Percentiles rank a stretch among this genome's conserved stretches.
These are phyloP conservation scores for Taenaris catops DNA, from an alignment of 2,888 invertebrate species.

Conservation along the genomic window DNA sequence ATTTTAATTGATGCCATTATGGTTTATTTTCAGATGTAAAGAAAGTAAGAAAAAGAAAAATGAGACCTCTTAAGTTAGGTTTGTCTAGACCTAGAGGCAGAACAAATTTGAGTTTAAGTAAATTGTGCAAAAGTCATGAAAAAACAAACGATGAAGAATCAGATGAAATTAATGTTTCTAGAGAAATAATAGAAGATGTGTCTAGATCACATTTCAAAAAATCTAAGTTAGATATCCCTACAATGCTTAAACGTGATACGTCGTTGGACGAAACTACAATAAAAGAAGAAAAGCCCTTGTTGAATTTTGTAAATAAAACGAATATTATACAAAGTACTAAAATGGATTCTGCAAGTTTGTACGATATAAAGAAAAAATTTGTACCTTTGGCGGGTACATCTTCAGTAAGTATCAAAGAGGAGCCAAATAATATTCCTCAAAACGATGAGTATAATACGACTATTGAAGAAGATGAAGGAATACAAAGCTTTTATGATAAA, in stretches of 20 bases:
- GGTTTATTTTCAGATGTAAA: conserved; percentile 62
- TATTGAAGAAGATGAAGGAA: conserved; percentile 47
- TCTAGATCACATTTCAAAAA: conserved; percentile 38
- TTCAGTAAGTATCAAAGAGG: conserved; percentile 24
- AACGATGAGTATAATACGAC: conserved; percentile 45
- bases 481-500: conserved; percentile 60
- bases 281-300: background rate
- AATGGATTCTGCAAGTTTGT: conserved; percentile 37
- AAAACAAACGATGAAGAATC: conserved; percentile 22
- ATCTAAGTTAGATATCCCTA: too few species aligned
- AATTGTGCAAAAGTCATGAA: conserved; percentile 17
- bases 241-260: too few species aligned
- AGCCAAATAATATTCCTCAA: conserved; percentile 26
- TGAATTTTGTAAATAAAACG: conserved; percentile 40
- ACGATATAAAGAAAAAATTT: conserved; percentile 50
- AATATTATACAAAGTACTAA: conserved; percentile 26
- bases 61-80: conserved; percentile 60
- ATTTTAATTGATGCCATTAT: too few species aligned
- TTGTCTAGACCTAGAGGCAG: conserved; percentile 55
- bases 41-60: conserved; percentile 69
- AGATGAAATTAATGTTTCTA: conserved; percentile 56
- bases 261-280: conserved; percentile 17
- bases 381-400: conserved; percentile 61
- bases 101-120: conserved; percentile 29
- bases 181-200: conserved; percentile 50